These are phyloP conservation scores for Clistopyga incitator DNA, from an alignment of 2,888 invertebrate genomes.

Conservation along the genomic window DNA sequence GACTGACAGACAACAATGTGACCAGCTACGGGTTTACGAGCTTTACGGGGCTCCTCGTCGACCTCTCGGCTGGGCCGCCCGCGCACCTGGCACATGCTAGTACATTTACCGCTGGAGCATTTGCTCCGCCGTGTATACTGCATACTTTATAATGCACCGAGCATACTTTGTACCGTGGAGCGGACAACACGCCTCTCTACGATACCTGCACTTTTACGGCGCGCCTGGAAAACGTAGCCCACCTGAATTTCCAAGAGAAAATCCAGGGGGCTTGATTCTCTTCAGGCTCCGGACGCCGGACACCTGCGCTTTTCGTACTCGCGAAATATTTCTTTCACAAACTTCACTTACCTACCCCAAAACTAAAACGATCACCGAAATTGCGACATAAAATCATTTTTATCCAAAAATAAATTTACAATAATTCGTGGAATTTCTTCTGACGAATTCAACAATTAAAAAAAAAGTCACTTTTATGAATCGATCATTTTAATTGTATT, in stretches of 20 bases:
- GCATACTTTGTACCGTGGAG: neutral
- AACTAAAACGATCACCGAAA: too few relatives aligned
- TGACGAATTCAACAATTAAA: too few relatives aligned
- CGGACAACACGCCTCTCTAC: neutral
- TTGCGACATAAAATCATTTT: too few relatives aligned
- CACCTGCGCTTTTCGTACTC: constrained; percentile 18
- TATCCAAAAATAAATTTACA: too few relatives aligned
- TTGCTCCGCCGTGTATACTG: constrained; percentile 31
- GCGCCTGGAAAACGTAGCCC: constrained; percentile 12
- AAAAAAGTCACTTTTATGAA: too few relatives aligned
- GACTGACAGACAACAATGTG: constrained; percentile 77
- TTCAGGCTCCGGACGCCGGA: neutral
- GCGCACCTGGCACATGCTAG: constrained; percentile 67
- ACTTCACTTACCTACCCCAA: too few relatives aligned
- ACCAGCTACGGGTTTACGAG: constrained; percentile 78
- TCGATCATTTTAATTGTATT: too few relatives aligned
- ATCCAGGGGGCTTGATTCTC: constrained; percentile 24
- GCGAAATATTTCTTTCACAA: neutral
- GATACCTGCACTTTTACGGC: constrained; percentile 59
- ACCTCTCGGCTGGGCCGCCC: constrained; percentile 53
- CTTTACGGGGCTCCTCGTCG: constrained; percentile 51
- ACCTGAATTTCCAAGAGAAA: constrained; percentile 43
- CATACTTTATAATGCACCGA: constrained; percentile 32
- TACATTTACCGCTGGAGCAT: constrained; percentile 42
- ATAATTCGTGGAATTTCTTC: too few relatives aligned